Evolutionary conservation across 1,140 invertebrate genomes (phyloP).

Genomic region (Frieseomelitta varia): DNA sequence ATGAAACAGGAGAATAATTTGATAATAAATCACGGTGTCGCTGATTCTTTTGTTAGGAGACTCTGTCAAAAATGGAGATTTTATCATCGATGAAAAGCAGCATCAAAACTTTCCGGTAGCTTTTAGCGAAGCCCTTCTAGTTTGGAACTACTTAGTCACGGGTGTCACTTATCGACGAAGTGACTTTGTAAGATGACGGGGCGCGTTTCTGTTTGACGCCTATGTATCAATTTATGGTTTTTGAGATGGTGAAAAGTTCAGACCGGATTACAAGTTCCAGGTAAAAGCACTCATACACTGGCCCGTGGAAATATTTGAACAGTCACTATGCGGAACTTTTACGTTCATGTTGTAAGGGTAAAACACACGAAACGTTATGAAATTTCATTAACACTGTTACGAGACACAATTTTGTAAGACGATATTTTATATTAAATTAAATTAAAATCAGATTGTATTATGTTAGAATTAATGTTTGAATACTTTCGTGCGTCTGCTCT

Average conservation of each 20-base stretch:
- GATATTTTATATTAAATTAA: background rate
- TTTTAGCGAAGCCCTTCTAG: conserved; percentile 31
- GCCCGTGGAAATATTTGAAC: background rate
- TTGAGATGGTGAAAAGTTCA: conserved; percentile 7
- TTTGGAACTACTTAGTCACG: conserved; percentile 51
- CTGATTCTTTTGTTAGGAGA: background rate
- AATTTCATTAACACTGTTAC: background rate
- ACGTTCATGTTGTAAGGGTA: background rate
- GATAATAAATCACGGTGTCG: background rate
- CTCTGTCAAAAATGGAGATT: conserved; percentile 12
- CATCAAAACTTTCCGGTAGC: conserved; percentile 37
- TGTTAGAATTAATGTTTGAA: background rate
- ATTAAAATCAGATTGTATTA: background rate
- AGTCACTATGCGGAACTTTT: background rate
- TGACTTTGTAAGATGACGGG: conserved; percentile 35
- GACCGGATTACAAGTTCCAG: background rate
- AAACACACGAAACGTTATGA: no score
- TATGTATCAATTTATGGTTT: conserved; percentile 49
- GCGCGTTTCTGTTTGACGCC: conserved; percentile 18
- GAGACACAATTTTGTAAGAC: background rate
- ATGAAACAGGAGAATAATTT: background rate
- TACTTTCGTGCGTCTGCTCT: background rate
- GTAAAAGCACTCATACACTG: background rate
- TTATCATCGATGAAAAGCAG: background rate
- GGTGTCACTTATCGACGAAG: conserved; percentile 51